Conservation (phyloP, 2,888 invertebrate genomes). For the Drosophila kambysellisi region DNA sequence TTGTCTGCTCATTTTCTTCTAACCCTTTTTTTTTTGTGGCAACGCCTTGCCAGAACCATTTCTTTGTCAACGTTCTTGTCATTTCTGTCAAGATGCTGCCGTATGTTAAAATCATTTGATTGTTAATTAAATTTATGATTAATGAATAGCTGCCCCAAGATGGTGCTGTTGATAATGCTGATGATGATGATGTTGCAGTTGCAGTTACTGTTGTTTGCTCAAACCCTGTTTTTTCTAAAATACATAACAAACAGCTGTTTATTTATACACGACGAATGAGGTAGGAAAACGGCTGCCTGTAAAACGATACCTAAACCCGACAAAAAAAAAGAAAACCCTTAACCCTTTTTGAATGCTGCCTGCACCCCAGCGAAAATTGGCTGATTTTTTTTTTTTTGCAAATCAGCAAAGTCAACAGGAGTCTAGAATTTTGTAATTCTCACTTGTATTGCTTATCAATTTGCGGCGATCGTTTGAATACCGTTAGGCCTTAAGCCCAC, state of each 20-base stretch:
- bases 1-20: slow-evolving; percentile 5
- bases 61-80: slow-evolving; percentile 54
- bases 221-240: slow-evolving; percentile 50
- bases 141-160: slow-evolving; percentile 56
- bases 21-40: slow-evolving; percentile 2
- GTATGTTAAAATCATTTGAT: slow-evolving; percentile 25
- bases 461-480: slow-evolving; percentile 52
- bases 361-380: slow-evolving; percentile 31
- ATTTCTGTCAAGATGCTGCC: slow-evolving; percentile 20
- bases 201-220: slow-evolving; percentile 50
- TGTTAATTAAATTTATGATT: slow-evolving; percentile 80
- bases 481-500: slow-evolving; percentile 67
- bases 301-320: slow-evolving; percentile 59
- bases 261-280: slow-evolving; percentile 17
- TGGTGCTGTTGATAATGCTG: slow-evolving; percentile 31
- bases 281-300: slow-evolving; percentile 31
- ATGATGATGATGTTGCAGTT: slow-evolving; percentile 52
- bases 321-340: slow-evolving; percentile 6
- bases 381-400: slow-evolving; percentile 46
- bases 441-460: slow-evolving; percentile 59
- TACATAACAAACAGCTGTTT: slow-evolving; percentile 69
- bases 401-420: slow-evolving; percentile 73
- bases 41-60: slow-evolving; percentile 41
- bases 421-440: slow-evolving; percentile 17
- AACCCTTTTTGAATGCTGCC: slow-evolving; percentile 60